phyloP scores from a whole-genome alignment of 53 echinoderm and acorn worm genomes.

The Paracentrotus lividus region DNA sequence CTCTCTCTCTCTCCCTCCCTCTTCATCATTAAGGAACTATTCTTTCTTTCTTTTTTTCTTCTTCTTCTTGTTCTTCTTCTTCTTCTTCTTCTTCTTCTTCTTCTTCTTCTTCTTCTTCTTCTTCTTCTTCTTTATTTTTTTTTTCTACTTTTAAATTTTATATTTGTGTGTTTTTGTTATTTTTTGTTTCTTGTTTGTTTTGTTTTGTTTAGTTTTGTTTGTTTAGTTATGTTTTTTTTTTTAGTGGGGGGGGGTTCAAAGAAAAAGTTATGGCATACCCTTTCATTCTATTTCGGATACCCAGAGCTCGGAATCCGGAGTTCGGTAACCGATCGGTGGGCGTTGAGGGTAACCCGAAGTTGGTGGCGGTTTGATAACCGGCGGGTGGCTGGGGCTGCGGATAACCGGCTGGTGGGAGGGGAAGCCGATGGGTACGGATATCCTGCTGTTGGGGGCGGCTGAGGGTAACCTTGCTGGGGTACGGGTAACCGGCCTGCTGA shows the following conservation, averaged over 20 bases:
- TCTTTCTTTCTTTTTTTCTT: too few species aligned
- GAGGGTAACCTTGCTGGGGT: slow-evolving; percentile 34
- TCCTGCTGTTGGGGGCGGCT: slow-evolving; percentile 31
- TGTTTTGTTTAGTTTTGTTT: too few species aligned
- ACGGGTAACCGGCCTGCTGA: slow-evolving; percentile 50
- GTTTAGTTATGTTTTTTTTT: too few species aligned
- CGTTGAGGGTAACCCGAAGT: slow-evolving; percentile 52
- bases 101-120: too few species aligned
- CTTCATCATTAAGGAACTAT: too few species aligned
- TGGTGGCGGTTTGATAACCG: slow-evolving; percentile 43
- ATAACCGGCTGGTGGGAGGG: slow-evolving; percentile 6
- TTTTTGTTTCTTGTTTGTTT: too few species aligned
- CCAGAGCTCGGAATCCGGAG: neutral
- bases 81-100: too few species aligned
- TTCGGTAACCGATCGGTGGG: slow-evolving; percentile 21
- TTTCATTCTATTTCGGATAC: slow-evolving; percentile 27
- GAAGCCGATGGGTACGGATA: slow-evolving; percentile 31
- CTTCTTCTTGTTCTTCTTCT: too few species aligned
- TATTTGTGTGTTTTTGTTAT: too few species aligned
- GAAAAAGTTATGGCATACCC: neutral
- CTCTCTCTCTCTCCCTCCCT: too few species aligned
- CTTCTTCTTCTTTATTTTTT: too few species aligned
- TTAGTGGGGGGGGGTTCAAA: neutral
- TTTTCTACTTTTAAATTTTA: too few species aligned
- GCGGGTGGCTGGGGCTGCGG: slow-evolving; percentile 28